Conservation (phyloP, 1,140 invertebrate species). For the Odontomachus brunneus region DNA sequence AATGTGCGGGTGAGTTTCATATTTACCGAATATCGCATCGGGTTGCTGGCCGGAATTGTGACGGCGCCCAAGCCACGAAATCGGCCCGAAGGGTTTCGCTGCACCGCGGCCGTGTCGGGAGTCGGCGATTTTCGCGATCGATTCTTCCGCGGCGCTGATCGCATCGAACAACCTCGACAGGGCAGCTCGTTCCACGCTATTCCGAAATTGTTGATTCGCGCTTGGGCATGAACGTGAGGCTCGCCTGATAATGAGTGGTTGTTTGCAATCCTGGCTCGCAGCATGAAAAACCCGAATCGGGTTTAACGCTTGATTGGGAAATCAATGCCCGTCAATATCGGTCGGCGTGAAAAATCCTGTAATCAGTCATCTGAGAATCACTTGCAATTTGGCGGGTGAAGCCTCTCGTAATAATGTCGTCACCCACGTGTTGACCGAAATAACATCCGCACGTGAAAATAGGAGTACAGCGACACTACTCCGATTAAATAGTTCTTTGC, state of each 20-base stretch:
- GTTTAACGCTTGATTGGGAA: slow-evolving; percentile 37
- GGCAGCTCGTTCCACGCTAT: neutral
- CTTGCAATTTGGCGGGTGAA: slow-evolving; percentile 13
- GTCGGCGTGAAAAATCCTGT: slow-evolving; percentile 21
- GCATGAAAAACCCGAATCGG: neutral
- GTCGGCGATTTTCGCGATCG: slow-evolving; percentile 12
- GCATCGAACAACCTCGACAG: slow-evolving; percentile 10
- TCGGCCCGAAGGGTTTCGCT: neutral
- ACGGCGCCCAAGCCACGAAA: neutral
- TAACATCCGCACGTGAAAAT: neutral
- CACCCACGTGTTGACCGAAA: neutral
- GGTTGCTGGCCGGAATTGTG: neutral
- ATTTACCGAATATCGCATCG: neutral
- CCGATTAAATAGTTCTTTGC: too few species aligned
- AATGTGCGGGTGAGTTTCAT: slow-evolving; percentile 30
- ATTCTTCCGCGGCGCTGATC: neutral
- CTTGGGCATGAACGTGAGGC: slow-evolving; percentile 13
- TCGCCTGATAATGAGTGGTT: slow-evolving; percentile 38
- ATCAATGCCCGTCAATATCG: slow-evolving; percentile 16
- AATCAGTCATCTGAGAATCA: slow-evolving; percentile 27
- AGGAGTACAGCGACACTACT: too few species aligned
- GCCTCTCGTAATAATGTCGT: neutral
- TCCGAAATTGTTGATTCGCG: slow-evolving; percentile 26
- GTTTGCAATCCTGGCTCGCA: neutral
- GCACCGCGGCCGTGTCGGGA: neutral